phyloP scores from a whole-genome alignment of 2,113 vertebrate genomes.

The Penelope pileata region DNA sequence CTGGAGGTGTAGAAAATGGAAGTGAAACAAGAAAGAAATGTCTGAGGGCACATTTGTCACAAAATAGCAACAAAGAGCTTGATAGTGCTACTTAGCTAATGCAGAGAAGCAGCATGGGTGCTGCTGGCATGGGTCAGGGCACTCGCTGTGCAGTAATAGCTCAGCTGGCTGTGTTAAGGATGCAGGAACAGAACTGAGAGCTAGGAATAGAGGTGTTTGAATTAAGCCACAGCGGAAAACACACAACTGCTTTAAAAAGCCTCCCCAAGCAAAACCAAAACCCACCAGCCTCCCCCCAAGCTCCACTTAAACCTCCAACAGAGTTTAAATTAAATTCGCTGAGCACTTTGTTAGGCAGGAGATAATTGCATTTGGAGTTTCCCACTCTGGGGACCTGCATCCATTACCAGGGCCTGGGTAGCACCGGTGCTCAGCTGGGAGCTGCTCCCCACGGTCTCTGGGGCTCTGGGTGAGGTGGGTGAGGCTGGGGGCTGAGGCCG shows the following conservation, averaged over 20 bases:
- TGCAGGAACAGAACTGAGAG: neutral
- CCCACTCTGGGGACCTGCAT: neutral
- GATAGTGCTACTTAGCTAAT: neutral
- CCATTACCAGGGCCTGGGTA: too few species aligned
- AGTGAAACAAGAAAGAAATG: neutral
- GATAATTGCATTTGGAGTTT: neutral
- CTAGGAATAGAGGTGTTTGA: neutral
- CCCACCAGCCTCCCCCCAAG: neutral
- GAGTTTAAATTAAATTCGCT: neutral
- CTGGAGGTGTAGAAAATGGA: neutral
- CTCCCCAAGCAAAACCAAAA: rapidly evolving
- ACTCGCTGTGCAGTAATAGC: too few species aligned
- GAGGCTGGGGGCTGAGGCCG: neutral
- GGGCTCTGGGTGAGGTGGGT: neutral
- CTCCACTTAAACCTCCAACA: neutral
- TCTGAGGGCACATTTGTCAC: neutral
- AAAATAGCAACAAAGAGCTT: neutral
- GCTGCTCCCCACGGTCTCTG: too few species aligned
- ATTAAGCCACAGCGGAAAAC: neutral
- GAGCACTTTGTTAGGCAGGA: neutral
- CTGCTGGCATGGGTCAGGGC: rapidly evolving
- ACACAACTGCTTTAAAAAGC: neutral
- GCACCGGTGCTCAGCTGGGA: rapidly evolving
- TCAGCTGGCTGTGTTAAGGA: neutral
- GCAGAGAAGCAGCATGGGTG: neutral